Evolutionary conservation across 2,797 vertebrate species (phyloP).

Genomic region (Cuniculus paca): DNA sequence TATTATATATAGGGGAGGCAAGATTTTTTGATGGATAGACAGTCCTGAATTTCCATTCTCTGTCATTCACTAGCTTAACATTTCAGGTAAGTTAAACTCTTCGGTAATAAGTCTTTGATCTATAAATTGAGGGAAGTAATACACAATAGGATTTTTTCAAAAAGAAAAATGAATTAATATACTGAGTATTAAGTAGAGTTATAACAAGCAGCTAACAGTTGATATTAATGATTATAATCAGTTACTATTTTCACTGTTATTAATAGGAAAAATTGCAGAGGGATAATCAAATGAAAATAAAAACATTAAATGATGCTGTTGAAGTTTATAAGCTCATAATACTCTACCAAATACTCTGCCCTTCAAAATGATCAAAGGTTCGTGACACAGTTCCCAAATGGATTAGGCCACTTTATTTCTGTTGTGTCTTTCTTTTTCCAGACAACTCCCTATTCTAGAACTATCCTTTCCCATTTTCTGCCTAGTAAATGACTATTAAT

Average conservation of each 20-base stretch:
- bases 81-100: neutral
- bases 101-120: neutral
- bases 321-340: neutral
- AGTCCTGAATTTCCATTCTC: neutral
- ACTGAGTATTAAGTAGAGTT: neutral
- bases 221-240: neutral
- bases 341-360: neutral
- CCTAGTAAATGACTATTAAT: neutral
- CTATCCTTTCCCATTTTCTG: neutral
- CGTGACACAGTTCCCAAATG: neutral
- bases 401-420: neutral
- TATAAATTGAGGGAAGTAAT: neutral
- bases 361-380: neutral
- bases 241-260: neutral
- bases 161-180: neutral
- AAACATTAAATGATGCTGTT: neutral
- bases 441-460: neutral
- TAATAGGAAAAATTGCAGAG: neutral
- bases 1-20: neutral
- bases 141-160: neutral
- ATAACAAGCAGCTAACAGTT: neutral
- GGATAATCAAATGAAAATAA: neutral
- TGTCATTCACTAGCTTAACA: neutral
- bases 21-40: neutral
- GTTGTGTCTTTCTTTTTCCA: neutral